These are phyloP conservation scores for Panulirus ornatus DNA, from an alignment of 1,140 invertebrate genomes.

Conservation along the genomic window DNA sequence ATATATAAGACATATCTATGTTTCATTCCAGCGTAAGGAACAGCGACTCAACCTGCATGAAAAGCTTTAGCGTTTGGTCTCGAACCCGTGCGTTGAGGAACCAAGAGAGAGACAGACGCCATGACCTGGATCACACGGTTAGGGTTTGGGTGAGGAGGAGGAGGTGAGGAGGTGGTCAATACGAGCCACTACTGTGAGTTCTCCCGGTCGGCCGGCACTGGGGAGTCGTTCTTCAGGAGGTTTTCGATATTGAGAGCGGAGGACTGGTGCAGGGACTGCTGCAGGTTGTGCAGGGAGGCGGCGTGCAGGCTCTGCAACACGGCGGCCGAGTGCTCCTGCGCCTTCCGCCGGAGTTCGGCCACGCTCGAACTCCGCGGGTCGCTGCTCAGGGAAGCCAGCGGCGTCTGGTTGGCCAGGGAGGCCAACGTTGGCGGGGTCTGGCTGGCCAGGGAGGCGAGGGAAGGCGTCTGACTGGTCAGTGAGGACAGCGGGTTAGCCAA, in stretches of 20 bases:
- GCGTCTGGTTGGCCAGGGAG: conserved; percentile 76
- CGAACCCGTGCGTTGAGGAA: too few relatives aligned
- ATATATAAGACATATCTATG: too few relatives aligned
- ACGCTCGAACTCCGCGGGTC: conserved; percentile 88
- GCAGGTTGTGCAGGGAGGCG: conserved; percentile 73
- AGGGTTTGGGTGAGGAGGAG: not conserved
- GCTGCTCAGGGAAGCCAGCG: conserved; percentile 76
- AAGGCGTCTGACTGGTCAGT: conserved; percentile 74
- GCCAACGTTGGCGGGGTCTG: conserved; percentile 77
- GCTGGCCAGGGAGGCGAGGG: conserved; percentile 77
- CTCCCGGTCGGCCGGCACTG: conserved; percentile 49
- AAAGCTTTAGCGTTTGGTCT: not conserved
- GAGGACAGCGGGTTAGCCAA: conserved; percentile 62
- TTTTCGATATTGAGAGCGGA: conserved; percentile 74
- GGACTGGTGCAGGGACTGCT: conserved; percentile 71
- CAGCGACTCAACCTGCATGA: too few relatives aligned
- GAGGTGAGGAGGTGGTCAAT: not conserved
- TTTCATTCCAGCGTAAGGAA: too few relatives aligned
- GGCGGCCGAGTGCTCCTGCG: conserved; percentile 93
- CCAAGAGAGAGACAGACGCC: not conserved
- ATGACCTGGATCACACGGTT: not conserved
- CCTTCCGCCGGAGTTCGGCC: conserved; percentile 91
- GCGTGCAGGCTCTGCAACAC: conserved; percentile 85
- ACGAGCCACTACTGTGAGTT: conserved; percentile 56
- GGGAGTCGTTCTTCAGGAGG: conserved; percentile 70